These are phyloP conservation scores for Tiliacea aurago DNA, from an alignment of 2,888 invertebrate species.

Conservation along the genomic window DNA sequence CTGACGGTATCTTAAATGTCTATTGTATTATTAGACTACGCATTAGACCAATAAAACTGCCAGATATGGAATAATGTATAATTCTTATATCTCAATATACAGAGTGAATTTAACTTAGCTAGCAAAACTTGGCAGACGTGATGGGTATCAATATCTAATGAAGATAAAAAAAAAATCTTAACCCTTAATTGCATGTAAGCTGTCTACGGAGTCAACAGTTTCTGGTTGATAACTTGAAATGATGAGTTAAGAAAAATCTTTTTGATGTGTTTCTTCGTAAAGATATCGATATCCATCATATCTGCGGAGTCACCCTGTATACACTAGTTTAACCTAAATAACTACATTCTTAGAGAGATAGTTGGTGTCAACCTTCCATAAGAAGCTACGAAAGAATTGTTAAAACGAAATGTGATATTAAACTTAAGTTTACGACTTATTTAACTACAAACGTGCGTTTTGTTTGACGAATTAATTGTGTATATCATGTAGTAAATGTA, in stretches of 20 bases:
- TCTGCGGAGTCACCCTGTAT: background rate
- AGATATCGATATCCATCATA: too few relatives aligned
- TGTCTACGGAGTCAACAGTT: too few relatives aligned
- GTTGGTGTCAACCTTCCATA: slow-evolving; percentile 35
- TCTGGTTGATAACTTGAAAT: too few relatives aligned
- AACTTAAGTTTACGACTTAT: slow-evolving; percentile 76
- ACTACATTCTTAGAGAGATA: background rate
- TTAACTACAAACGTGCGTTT: slow-evolving; percentile 65
- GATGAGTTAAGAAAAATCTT: too few relatives aligned
- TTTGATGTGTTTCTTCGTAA: too few relatives aligned
- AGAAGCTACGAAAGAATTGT: slow-evolving; percentile 46
- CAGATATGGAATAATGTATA: slow-evolving; percentile 15
- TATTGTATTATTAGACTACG: slow-evolving; percentile 3
- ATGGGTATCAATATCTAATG: too few relatives aligned
- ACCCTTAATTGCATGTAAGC: too few relatives aligned
- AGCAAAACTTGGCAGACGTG: too few relatives aligned
- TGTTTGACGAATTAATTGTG: slow-evolving; percentile 66
- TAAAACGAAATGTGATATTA: slow-evolving; percentile 84
- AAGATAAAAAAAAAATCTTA: too few relatives aligned
- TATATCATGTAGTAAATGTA: slow-evolving; percentile 64
- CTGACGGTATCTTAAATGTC: background rate
- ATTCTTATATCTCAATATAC: slow-evolving; percentile 4
- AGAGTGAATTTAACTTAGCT: too few relatives aligned
- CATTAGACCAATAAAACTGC: slow-evolving; percentile 9
- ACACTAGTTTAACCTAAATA: slow-evolving; percentile 7